phyloP scores from a whole-genome alignment of 2,797 vertebrate genomes.

The Propithecus deckenii region DNA sequence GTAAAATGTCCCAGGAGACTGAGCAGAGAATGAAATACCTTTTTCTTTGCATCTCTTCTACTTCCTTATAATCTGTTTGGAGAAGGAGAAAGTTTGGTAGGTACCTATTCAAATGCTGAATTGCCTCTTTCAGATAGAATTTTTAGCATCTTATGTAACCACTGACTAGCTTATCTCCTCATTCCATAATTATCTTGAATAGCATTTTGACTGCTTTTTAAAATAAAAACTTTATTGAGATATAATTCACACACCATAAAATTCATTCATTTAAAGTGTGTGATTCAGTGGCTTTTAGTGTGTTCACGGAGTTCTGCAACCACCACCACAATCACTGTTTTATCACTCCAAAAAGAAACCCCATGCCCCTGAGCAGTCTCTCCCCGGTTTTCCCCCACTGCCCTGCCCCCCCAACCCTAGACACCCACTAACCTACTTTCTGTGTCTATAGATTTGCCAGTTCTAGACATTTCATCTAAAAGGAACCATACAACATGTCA shows the following conservation, averaged over 20 bases:
- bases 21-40: neutral
- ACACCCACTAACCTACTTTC: neutral
- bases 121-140: neutral
- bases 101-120: neutral
- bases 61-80: neutral
- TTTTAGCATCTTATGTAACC: neutral
- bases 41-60: neutral
- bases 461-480: neutral
- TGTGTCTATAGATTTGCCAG: neutral
- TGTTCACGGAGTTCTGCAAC: neutral
- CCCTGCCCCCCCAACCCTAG: neutral
- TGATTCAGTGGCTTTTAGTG: neutral
- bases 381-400: neutral
- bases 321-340: neutral
- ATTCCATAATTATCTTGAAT: neutral
- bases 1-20: neutral
- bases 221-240: neutral
- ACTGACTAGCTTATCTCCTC: neutral
- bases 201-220: conserved; percentile 8
- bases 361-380: neutral
- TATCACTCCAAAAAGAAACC: neutral
- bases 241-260: neutral
- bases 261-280: neutral
- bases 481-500: neutral
- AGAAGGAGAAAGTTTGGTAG: neutral